Conservation (phyloP, 2,888 invertebrate species). For the Erebia aethiops region DNA sequence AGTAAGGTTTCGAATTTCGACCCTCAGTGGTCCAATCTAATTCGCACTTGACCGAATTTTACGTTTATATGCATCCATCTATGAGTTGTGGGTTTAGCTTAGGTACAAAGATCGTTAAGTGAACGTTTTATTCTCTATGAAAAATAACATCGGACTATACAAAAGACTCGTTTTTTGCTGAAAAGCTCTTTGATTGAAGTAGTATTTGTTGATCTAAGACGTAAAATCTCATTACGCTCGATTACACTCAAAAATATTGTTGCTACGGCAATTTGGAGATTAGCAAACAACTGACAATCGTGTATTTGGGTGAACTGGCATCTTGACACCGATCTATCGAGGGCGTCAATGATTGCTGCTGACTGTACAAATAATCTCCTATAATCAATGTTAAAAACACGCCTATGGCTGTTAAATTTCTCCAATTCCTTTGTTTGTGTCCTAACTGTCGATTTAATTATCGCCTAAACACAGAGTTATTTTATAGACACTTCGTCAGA, state of each 20-base stretch:
- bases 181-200: neutral
- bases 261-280: conserved; percentile 32
- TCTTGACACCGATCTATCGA: conserved; percentile 35
- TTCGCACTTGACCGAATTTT: too few species aligned
- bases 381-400: neutral
- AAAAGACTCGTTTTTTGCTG: neutral
- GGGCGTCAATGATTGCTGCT: conserved; percentile 6
- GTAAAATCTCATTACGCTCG: conserved; percentile 2
- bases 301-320: conserved; percentile 39
- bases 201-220: neutral
- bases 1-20: too few species aligned
- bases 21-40: too few species aligned
- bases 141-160: too few species aligned
- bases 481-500: conserved; percentile 3
- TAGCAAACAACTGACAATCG: conserved; percentile 40
- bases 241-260: conserved; percentile 14
- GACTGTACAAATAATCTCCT: neutral
- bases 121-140: too few species aligned
- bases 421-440: conserved; percentile 22
- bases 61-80: too few species aligned
- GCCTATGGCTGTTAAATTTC: conserved; percentile 25
- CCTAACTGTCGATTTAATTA: conserved; percentile 2
- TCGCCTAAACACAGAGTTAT: neutral
- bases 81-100: too few species aligned
- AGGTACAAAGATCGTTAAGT: too few species aligned